Base-by-base conservation (phyloP, 2,113 vertebrate species). In the Rhabdomys dilectus region DNA sequence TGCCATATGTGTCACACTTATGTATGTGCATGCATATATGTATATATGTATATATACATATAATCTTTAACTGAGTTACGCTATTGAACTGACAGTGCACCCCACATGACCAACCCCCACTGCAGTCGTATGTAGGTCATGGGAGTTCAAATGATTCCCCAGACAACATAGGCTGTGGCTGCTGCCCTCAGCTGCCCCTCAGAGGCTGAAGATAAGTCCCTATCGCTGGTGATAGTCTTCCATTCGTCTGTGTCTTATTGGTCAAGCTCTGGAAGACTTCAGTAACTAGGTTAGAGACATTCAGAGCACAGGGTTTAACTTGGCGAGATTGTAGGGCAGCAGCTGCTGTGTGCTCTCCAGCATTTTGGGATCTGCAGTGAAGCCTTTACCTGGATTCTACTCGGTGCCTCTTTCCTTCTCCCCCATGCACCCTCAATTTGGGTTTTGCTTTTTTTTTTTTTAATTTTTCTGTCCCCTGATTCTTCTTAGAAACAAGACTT, bases 341-440 rank as follows among this genome's bases (percentile, higher is more conserved):
- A 12, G 24, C 24, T 45, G 6, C 70, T 45, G 16, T 36, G 0
- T 34, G 24, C 72, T 29, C 51, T 15, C 0, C 0, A 29, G 17
- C 0, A 11, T n/a, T 24, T 36, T 26, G 45, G 34, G 29, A n/a
- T 77, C 70, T 15, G 4, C 62, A 73, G 34, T 7, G 48, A 68
- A 16, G 7, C 36, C 62, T 86, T 76, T 7, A 60, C 29, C 4
- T n/a, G 6, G 13, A 16, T 15, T 82, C 76, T 90, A 88, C 15
- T 36, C 24, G 86, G 53, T 36, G 58, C 42, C 48, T 75, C 15
- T 85, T 88, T 8, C 26, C 48, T 92, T 72, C 39, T 39, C 42
- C 13, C 13, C 15, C 24, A 22, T 53, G 42, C 51, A 39, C 51
- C 80, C 29, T 24, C 22, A 56, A 56, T 17, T n/a, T 64, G 39